A percentile compares a stretch with the other conserved stretches of the same genome.
Evolutionary conservation across 2,113 vertebrate genomes (phyloP).

Genomic region (Rhinolophus sinicus): DNA sequence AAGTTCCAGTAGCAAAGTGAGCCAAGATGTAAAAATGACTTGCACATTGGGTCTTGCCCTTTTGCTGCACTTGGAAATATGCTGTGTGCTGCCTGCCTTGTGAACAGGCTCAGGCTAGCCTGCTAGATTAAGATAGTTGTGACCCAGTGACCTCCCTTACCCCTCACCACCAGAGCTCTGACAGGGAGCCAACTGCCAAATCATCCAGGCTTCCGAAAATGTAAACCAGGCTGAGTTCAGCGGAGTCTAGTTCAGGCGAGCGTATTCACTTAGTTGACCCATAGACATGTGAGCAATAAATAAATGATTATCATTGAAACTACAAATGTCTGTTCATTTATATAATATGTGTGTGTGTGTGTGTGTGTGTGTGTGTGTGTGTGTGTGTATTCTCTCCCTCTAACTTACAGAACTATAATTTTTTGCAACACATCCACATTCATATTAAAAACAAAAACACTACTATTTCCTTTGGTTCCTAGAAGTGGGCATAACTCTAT

Average conservation of each 20-base stretch:
- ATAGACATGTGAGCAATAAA: not conserved
- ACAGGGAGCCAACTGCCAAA: not conserved
- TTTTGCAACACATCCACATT: not conserved
- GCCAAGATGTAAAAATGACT: not conserved
- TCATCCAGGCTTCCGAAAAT: not conserved
- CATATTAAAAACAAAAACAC: not conserved
- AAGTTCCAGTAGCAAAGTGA: not conserved
- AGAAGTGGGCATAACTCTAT: not conserved
- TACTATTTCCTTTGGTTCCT: not conserved
- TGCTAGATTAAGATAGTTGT: not conserved
- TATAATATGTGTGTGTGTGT: too few species aligned
- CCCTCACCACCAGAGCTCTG: not conserved
- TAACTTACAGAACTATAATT: not conserved
- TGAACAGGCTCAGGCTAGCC: not conserved
- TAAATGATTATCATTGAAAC: not conserved
- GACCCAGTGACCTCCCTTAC: not conserved
- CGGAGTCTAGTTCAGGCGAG: not conserved
- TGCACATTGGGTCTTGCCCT: not conserved
- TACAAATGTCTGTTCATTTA: not conserved
- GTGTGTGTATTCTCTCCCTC: too few species aligned
- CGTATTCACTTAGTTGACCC: not conserved
- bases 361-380: too few species aligned
- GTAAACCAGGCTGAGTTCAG: not conserved
- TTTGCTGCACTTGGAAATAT: not conserved
- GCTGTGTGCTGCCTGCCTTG: not conserved